Evolutionary conservation across 2,888 invertebrate species (phyloP).

Genomic region (Xanthostigma xanthostigma): DNA sequence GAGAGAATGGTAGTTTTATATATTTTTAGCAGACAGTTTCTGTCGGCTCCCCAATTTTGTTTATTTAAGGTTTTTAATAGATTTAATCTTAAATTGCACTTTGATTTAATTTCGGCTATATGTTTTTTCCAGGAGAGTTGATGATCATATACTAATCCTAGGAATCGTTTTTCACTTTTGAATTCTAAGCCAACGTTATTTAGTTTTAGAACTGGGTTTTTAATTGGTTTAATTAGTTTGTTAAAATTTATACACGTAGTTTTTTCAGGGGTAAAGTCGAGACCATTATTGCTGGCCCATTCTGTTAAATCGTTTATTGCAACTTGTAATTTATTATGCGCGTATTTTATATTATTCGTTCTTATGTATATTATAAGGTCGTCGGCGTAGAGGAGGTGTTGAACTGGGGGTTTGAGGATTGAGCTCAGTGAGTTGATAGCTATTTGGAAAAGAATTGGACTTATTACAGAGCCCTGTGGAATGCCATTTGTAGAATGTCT

Average conservation of each 20-base stretch:
- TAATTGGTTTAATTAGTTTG: background rate
- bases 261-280: slow-evolving; percentile 7
- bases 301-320: slow-evolving; percentile 3
- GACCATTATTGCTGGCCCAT: background rate
- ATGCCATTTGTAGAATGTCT: slow-evolving; percentile 2
- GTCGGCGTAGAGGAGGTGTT: background rate
- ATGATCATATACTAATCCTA: background rate
- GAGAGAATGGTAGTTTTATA: background rate
- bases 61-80: background rate
- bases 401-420: background rate
- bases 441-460: background rate
- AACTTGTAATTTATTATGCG: slow-evolving; percentile 1
- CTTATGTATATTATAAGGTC: background rate
- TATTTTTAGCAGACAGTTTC: background rate
- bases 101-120: background rate
- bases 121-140: background rate
- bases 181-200: background rate
- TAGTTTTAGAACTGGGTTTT: background rate
- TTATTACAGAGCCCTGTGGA: slow-evolving; percentile 3
- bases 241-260: background rate
- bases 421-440: background rate
- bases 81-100: background rate
- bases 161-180: background rate
- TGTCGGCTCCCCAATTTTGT: slow-evolving; percentile 1
- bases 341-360: slow-evolving; percentile 4